phyloP scores from a whole-genome alignment of 2,113 vertebrate genomes.

The Dendrocopos noguchii region DNA sequence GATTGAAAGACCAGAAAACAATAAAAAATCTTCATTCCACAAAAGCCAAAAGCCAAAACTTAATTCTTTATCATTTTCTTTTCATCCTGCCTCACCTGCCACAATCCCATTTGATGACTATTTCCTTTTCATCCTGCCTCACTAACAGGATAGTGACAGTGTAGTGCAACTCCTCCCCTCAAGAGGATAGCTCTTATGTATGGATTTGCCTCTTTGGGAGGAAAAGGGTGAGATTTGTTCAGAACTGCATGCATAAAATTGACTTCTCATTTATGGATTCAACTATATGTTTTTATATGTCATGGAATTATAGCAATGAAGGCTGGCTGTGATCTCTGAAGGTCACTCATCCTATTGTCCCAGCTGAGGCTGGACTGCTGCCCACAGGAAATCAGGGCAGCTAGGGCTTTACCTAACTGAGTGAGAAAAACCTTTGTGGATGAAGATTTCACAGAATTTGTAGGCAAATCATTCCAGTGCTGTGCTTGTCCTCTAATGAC shows the following conservation, averaged over 20 bases:
- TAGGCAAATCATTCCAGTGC: not conserved
- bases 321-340: not conserved
- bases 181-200: not conserved
- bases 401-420: not conserved
- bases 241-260: not conserved
- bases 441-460: not conserved
- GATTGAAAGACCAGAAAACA: not conserved
- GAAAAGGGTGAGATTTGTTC: not conserved
- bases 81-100: not conserved
- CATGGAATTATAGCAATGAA: not conserved
- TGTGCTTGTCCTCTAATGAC: not conserved
- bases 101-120: too few species aligned
- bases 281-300: not conserved
- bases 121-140: too few species aligned
- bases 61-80: not conserved
- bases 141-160: not conserved
- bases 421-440: not conserved
- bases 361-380: not conserved
- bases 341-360: not conserved
- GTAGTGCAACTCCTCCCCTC: not conserved
- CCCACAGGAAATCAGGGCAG: conserved; percentile 10
- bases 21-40: not conserved
- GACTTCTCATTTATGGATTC: not conserved
- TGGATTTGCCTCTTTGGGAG: not conserved
- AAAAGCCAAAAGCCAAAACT: not conserved